Base-by-base conservation (phyloP, 2,797 vertebrate genomes). In the Gadopsis marmoratus region DNA sequence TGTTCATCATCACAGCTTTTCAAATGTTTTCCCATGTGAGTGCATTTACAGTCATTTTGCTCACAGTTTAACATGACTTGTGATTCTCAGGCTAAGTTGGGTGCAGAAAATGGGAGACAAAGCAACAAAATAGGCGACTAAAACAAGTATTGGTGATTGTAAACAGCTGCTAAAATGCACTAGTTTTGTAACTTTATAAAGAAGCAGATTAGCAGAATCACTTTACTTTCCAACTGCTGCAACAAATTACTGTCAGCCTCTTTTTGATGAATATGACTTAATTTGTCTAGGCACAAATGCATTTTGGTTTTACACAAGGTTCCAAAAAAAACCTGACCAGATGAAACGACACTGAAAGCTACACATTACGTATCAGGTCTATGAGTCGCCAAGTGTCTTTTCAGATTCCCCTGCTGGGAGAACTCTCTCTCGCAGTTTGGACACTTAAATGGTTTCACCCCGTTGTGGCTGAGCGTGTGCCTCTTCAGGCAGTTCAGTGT, bases 381-480 rank as follows among this genome's bases (percentile, higher is more conserved):
- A 48, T 94, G 93, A 65, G 84, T 92, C 0, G 71, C 68, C 79
- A 93, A n/a, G 45, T 94, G 93, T 80, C 90, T 91, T 56, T 91
- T 93, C 68, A 94, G 74, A 60, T 93, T 93, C 43, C 92, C 92
- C 79, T 84, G 82, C 88, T 93, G 92, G 14, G 93, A 91, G 71
- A 94, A 94, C 3, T 90, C 88, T 35, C 54, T 88, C 14, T 85
- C 86, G 12, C 93, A 94, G 82, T 64, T 51, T 0, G 88, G 62
- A 85, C 93, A 94, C 79, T 89, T 89, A 17, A 91, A 93, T 0
- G 93, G 93, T 33, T 92, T 92, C 39, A 88, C 53, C 4, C 92
- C 92, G 3, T 87, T 92, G 88, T 94, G 93, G 74, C 89, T 89
- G 29, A 92, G 89, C 17, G 37, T 58, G 89, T 94, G 93, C 51